Base-by-base conservation (phyloP, 2,888 invertebrate genomes). In the Harpagoxenus sublaevis region DNA sequence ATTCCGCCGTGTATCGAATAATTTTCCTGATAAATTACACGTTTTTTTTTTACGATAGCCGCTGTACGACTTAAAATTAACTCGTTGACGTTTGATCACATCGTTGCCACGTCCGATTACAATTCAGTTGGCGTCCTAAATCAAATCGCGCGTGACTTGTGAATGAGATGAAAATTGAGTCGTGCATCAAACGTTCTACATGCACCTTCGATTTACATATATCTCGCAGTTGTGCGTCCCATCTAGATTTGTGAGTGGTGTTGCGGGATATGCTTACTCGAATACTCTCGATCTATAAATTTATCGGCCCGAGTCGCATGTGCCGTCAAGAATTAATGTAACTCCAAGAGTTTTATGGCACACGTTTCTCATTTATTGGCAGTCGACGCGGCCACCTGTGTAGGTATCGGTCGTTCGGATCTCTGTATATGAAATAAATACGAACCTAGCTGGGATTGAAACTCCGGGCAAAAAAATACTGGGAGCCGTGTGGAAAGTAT, bases 251-350 rank as follows among this genome's bases (percentile, higher is more conserved):
- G 35, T 8, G 60, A 79, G 39, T 3, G 18, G 1, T 70, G 48
- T 45, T 23, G 9, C 18, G 28, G 55, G 45, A 48, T 31, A 71
- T 23, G 23, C 35, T 79, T 57, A 45, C 23, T 48, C 57, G 23
- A 23, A n/a, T n/a, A n/a, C n/a, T n/a, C n/a, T 23, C 23, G 71
- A 35, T n/a, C 23, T 60, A 39, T 48, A 48, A 78, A 75, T 73
- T 79, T 31, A 48, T 73, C 57, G 42, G 12, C 28, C 3, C 39
- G 18, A 65, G n/a, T 77, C 78, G 53, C 42, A 28, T n/a, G n/a
- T 55, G 23, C 42, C 73, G 48, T 81, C 73, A 60, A 60, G 73
- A 81, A 81, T 81, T 81, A 60, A 71, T 71, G 71, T 35, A 60
- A 70, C 60, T 81, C 71, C 71, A 60, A 28, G 12, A 71, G 79